These are phyloP conservation scores for Conomelus anceps DNA, from an alignment of 2,888 invertebrate species.

Conservation along the genomic window DNA sequence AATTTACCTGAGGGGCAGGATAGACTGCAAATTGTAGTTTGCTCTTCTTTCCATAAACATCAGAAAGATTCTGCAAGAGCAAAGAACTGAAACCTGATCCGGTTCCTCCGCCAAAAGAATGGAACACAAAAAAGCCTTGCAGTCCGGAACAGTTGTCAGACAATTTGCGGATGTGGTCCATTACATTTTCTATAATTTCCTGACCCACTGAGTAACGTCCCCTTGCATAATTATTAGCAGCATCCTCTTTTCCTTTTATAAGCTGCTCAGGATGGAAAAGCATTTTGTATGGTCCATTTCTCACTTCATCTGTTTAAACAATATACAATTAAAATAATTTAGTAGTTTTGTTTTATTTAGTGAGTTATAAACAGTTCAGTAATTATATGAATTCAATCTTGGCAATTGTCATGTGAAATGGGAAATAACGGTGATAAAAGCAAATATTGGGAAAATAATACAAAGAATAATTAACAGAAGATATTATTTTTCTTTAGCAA, in stretches of 20 bases:
- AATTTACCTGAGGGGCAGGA: constrained; percentile 42
- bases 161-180: constrained; percentile 22
- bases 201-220: constrained; percentile 69
- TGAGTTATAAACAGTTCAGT: too few relatives aligned
- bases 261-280: constrained; percentile 30
- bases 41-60: constrained; percentile 50
- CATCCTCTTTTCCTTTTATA: constrained; percentile 48
- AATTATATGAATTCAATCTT: too few relatives aligned
- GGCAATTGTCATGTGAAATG: too few relatives aligned
- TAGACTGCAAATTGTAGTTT: constrained; percentile 43
- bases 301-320: constrained; percentile 30
- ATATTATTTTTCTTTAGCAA: too few relatives aligned
- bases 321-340: background rate
- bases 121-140: constrained; percentile 30
- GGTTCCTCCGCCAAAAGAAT: constrained; percentile 33
- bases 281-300: constrained; percentile 26
- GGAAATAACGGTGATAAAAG: too few relatives aligned
- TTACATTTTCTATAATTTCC: constrained; percentile 21
- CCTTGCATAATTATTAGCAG: constrained; percentile 76
- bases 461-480: too few relatives aligned
- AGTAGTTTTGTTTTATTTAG: too few relatives aligned
- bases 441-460: too few relatives aligned
- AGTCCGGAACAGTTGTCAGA: constrained; percentile 27
- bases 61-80: constrained; percentile 21
- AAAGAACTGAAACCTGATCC: constrained; percentile 30